phyloP scores from a whole-genome alignment of 2,888 invertebrate species.

The Xanthorhoe spadicearia region DNA sequence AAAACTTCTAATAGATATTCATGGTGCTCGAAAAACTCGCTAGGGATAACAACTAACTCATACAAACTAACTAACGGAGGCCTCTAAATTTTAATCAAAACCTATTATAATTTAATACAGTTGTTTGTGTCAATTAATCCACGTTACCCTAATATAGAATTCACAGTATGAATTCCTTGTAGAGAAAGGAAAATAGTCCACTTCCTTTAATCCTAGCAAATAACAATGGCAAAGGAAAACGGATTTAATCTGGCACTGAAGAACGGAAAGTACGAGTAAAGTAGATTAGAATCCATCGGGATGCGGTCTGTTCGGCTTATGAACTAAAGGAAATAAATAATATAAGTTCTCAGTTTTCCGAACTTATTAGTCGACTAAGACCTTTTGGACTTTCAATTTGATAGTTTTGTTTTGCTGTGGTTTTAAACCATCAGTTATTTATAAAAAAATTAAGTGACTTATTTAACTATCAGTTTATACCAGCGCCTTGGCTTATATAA shows the following conservation, averaged over 20 bases:
- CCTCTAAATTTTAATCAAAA: background rate
- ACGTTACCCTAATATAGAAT: background rate
- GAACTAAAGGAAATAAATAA: slow-evolving; percentile 17
- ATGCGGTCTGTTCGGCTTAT: slow-evolving; percentile 21
- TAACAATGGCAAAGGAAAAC: slow-evolving; percentile 51
- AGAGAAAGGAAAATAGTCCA: slow-evolving; percentile 8
- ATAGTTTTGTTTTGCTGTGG: background rate
- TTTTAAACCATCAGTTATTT: too few species aligned
- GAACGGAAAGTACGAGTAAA: slow-evolving; percentile 34
- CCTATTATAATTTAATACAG: background rate
- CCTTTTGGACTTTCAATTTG: background rate
- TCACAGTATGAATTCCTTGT: slow-evolving; percentile 2
- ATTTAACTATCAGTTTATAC: too few species aligned
- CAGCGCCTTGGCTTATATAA: too few species aligned
- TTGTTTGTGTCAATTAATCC: background rate
- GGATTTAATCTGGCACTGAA: slow-evolving; percentile 53
- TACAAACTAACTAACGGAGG: background rate
- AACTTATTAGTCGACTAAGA: background rate
- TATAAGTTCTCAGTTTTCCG: slow-evolving; percentile 1
- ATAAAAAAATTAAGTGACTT: too few species aligned
- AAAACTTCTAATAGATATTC: too few species aligned
- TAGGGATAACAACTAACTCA: background rate
- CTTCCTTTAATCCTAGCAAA: slow-evolving; percentile 19
- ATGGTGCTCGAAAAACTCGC: background rate
- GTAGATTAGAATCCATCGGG: slow-evolving; percentile 28